Percentiles rank a stretch among this genome's conserved stretches.
Conservation (phyloP, 2,888 invertebrate species). For the Mellilla xanthometata region DNA sequence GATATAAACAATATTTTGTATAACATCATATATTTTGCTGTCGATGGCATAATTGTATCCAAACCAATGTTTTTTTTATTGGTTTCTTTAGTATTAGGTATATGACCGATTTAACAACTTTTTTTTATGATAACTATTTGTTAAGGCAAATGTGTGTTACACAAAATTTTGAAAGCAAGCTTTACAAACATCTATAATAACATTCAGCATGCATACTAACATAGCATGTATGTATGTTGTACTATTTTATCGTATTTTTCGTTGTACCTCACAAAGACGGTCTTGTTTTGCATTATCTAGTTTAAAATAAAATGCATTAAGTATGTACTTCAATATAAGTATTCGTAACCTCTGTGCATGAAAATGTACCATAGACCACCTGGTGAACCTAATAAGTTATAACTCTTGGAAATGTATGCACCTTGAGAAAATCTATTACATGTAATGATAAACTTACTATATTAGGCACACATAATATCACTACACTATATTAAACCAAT, state of each 20-base stretch:
- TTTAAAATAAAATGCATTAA: background rate
- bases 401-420: conserved; percentile 18
- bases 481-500: conserved; percentile 72
- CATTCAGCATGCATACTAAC: conserved; percentile 1
- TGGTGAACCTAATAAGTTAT: conserved; percentile 3
- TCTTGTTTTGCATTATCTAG: background rate
- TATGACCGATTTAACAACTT: conserved; percentile 9
- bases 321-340: background rate
- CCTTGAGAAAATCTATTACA: conserved; percentile 24
- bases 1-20: conserved; percentile 35
- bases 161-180: conserved; percentile 20
- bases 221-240: conserved; percentile 14
- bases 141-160: conserved; percentile 18
- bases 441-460: conserved; percentile 43
- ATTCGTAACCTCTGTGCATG: background rate
- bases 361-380: background rate
- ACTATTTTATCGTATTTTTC: conserved; percentile 31
- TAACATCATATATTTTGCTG: conserved; percentile 44
- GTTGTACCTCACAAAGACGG: conserved; percentile 33
- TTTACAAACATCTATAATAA: conserved; percentile 9
- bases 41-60: conserved; percentile 48
- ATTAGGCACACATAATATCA: conserved; percentile 78
- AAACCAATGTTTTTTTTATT: conserved; percentile 6
- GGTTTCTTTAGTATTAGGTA: too few relatives aligned
- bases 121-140: conserved; percentile 3